Evolutionary conservation across 2,888 invertebrate species (phyloP).

Genomic region (Macaria notata): DNA sequence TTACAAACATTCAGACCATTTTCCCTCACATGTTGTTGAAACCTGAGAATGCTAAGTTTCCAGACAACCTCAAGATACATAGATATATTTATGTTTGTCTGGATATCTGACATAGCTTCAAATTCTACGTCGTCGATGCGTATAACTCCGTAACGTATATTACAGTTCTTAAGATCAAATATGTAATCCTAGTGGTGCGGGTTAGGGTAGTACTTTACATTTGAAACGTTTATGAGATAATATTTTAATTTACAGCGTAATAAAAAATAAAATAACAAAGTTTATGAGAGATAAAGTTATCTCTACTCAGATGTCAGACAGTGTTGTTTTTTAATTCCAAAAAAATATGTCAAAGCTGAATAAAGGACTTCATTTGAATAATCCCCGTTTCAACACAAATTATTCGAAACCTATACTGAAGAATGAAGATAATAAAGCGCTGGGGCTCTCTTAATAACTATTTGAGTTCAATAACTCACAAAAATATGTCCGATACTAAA

Average conservation of each 20-base stretch:
- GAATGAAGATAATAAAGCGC: not conserved
- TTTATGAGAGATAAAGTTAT: too few relatives aligned
- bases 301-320: too few relatives aligned
- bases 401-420: slow-evolving; percentile 1
- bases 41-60: slow-evolving; percentile 1
- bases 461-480: slow-evolving; percentile 22
- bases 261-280: too few relatives aligned
- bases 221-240: too few relatives aligned
- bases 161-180: too few relatives aligned
- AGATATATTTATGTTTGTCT: not conserved
- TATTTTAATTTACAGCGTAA: too few relatives aligned
- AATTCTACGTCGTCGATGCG: not conserved
- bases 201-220: too few relatives aligned
- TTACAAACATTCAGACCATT: slow-evolving; percentile 18
- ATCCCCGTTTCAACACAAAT: slow-evolving; percentile 1
- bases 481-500: slow-evolving; percentile 25
- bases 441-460: slow-evolving; percentile 7
- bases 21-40: slow-evolving; percentile 2
- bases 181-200: too few relatives aligned
- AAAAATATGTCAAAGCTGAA: not conserved
- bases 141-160: too few relatives aligned
- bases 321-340: too few relatives aligned
- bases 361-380: slow-evolving; percentile 8
- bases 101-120: slow-evolving; percentile 4
- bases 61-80: slow-evolving; percentile 6